Base-by-base conservation (phyloP, 37 sponge, comb jelly and placozoan genomes). In the Geodia barretti region DNA sequence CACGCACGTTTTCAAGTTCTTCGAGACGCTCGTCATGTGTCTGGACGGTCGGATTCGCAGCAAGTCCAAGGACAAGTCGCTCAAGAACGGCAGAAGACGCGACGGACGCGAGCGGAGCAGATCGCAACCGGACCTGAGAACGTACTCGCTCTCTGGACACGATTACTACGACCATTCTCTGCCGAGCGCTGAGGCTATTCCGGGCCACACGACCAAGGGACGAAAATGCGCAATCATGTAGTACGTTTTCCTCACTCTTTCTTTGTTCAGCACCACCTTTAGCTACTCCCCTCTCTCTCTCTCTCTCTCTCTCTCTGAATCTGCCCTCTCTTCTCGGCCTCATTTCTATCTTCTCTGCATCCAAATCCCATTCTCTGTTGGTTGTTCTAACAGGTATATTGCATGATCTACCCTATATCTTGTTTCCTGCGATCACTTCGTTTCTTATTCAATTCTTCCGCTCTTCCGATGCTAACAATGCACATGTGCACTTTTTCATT, bases 1-100 rank as follows among this genome's bases (percentile, higher is more conserved):
- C 25, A 86, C 86, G 1, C 77, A 89, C 24, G 83, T 93, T 11
- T 72, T 81, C 26, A 75, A 93, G 24, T 84, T 93, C 63, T 93
- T 93, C 68, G 78, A 63, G 26, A 68, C 47, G 34, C 78, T 93
- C 25, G 93, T 93, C 21, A 9, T 47, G n/a, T 47, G 68, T 1
- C 72, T 87, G 64, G 74, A 73, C 73, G 73, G 79, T n/a, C 31
- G 65, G 54, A 61, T 83, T 31, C 76, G 86, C 39, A 68, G 54
- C 0, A 38, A 78, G 14, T 60, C 71, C 63, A 76, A 25, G 24
- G 41, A 72, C 63, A 72, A 70, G 72, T 90, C 91, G 4, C 69
- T 90, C 39, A 73, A 81, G 64, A 25, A 82, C 7, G 85, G 75
- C 4, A 29, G 38, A 30, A 79, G 71, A 36, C 76, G 73, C 4